phyloP scores from a whole-genome alignment of 2,888 invertebrate genomes.

The Nymphalis c-album region DNA sequence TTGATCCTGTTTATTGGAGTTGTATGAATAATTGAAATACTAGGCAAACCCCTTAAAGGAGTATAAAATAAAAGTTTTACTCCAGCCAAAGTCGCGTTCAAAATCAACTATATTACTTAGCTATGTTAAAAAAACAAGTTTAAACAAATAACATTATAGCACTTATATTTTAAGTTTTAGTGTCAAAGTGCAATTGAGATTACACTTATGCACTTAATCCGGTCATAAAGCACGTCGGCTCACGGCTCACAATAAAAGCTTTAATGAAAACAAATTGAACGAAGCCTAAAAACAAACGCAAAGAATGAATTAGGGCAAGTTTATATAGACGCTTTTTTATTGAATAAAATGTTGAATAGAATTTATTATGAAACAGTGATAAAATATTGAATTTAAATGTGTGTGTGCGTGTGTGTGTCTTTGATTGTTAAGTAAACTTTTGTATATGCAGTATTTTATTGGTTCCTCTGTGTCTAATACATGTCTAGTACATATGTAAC shows the following conservation, averaged over 20 bases:
- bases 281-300: slow-evolving; percentile 56
- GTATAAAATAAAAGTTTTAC: too few species aligned
- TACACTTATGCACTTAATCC: slow-evolving; percentile 40
- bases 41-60: too few species aligned
- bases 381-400: not conserved
- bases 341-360: not conserved
- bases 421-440: too few species aligned
- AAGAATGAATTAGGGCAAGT: slow-evolving; percentile 41
- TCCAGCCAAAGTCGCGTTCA: too few species aligned
- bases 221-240: slow-evolving; percentile 52
- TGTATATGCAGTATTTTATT: too few species aligned
- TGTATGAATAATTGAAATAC: too few species aligned
- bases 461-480: too few species aligned
- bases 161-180: not conserved
- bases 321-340: slow-evolving; percentile 24
- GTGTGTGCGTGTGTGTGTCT: too few species aligned
- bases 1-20: too few species aligned
- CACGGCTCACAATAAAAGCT: slow-evolving; percentile 54
- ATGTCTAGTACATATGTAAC: too few species aligned
- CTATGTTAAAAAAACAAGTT: too few species aligned
- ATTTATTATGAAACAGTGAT: not conserved
- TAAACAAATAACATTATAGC: not conserved
- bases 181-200: slow-evolving; percentile 22
- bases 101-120: too few species aligned
- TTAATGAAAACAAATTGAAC: slow-evolving; percentile 76